phyloP scores from a whole-genome alignment of 2,797 vertebrate species.

The Chlorospingus semifuscus region DNA sequence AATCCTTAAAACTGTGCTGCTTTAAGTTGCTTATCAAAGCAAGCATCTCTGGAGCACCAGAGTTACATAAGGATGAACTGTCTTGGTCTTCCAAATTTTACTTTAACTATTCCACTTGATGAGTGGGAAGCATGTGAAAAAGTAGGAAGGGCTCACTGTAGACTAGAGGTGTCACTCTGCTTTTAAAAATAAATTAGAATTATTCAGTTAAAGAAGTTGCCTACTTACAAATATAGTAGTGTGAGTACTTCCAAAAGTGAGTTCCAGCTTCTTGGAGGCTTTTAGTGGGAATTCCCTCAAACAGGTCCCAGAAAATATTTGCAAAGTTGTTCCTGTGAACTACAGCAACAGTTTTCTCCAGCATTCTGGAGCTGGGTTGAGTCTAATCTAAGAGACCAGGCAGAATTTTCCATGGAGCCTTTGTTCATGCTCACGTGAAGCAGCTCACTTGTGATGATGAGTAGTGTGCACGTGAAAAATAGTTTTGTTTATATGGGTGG shows the following conservation, averaged over 20 bases:
- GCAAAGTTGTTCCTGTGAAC: background rate
- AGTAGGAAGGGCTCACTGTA: background rate
- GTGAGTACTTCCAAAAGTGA: background rate
- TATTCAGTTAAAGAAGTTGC: background rate
- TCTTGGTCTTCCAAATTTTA: background rate
- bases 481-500: background rate
- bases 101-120: background rate
- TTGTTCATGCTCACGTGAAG: background rate
- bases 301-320: background rate
- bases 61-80: background rate
- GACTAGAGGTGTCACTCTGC: background rate
- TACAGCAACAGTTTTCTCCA: background rate
- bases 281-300: background rate
- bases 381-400: background rate
- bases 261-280: background rate
- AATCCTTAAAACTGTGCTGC: background rate
- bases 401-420: background rate
- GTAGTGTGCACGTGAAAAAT: background rate
- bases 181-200: background rate
- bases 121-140: background rate
- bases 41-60: background rate
- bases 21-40: background rate
- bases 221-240: background rate
- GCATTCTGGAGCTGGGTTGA: background rate
- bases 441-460: background rate